Evolutionary conservation across 1,140 invertebrate species (phyloP).

Genomic region (Aporrectodea caliginosa): DNA sequence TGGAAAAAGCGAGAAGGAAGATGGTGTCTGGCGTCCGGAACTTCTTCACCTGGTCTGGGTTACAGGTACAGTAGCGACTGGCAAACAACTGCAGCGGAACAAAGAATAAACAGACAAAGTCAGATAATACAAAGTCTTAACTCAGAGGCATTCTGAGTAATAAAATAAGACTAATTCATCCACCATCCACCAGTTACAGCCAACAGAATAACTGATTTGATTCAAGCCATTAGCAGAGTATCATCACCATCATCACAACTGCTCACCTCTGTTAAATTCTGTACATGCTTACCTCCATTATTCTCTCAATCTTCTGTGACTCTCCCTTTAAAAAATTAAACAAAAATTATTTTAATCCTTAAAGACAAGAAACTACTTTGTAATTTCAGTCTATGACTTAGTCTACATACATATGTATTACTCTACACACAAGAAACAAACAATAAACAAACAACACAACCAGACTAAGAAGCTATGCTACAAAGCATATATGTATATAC

Average conservation of each 20-base stretch:
- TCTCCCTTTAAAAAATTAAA: slow-evolving; percentile 68
- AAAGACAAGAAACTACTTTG: too few relatives aligned
- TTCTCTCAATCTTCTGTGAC: slow-evolving; percentile 95
- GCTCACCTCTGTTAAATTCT: too few relatives aligned
- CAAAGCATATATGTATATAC: too few relatives aligned
- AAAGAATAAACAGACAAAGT: neutral
- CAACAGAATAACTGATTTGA: neutral
- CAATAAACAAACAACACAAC: too few relatives aligned
- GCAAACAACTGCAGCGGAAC: slow-evolving; percentile 68
- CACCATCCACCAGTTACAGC: neutral
- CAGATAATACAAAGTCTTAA: neutral
- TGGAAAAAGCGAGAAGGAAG: slow-evolving; percentile 95
- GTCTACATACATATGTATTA: too few relatives aligned
- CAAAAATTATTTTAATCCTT: too few relatives aligned
- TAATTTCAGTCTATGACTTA: too few relatives aligned
- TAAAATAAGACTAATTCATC: neutral
- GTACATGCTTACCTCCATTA: slow-evolving; percentile 80
- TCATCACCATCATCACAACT: too few relatives aligned
- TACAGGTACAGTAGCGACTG: slow-evolving; percentile 87
- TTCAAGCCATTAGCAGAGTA: too few relatives aligned
- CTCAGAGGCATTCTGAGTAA: too few relatives aligned
- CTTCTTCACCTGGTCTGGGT: slow-evolving; percentile 69
- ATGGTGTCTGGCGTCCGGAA: slow-evolving; percentile 66
- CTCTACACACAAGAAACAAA: too few relatives aligned
- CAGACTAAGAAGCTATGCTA: too few relatives aligned